phyloP scores from a whole-genome alignment of 2,797 vertebrate genomes.

The Eulemur coronatus region DNA sequence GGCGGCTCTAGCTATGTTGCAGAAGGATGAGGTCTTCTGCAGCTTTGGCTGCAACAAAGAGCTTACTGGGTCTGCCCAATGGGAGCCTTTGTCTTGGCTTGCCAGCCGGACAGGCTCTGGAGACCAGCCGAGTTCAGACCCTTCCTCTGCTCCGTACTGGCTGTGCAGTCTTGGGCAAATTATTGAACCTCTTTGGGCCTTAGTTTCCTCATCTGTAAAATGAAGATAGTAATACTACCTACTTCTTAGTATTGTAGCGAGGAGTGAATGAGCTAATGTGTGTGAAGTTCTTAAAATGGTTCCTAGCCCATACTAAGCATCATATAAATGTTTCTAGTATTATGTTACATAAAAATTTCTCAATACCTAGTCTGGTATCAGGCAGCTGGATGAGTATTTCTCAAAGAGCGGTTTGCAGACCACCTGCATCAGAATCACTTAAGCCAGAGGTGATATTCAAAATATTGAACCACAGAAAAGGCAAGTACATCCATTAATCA shows the following conservation, averaged over 20 bases:
- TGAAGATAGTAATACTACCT: not conserved
- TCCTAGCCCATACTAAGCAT: not conserved
- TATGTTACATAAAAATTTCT: not conserved
- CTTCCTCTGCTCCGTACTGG: not conserved
- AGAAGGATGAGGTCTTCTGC: not conserved
- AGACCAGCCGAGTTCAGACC: not conserved
- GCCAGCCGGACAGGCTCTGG: not conserved
- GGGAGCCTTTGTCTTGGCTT: not conserved
- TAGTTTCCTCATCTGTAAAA: not conserved
- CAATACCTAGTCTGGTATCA: not conserved
- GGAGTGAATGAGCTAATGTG: not conserved
- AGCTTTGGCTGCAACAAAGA: not conserved
- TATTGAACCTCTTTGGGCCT: not conserved
- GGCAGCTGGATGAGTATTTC: not conserved
- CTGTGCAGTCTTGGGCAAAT: not conserved
- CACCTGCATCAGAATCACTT: not conserved
- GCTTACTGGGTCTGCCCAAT: rapidly evolving
- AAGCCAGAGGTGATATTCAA: not conserved
- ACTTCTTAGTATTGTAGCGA: not conserved
- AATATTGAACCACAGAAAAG: not conserved
- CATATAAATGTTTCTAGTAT: not conserved
- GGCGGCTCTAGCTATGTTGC: not conserved
- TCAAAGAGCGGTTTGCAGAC: not conserved
- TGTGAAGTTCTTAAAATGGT: not conserved
- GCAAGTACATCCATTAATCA: not conserved